Evolutionary conservation across 2,797 vertebrate species (phyloP).

Genomic region (Cirrhinus mrigala): DNA sequence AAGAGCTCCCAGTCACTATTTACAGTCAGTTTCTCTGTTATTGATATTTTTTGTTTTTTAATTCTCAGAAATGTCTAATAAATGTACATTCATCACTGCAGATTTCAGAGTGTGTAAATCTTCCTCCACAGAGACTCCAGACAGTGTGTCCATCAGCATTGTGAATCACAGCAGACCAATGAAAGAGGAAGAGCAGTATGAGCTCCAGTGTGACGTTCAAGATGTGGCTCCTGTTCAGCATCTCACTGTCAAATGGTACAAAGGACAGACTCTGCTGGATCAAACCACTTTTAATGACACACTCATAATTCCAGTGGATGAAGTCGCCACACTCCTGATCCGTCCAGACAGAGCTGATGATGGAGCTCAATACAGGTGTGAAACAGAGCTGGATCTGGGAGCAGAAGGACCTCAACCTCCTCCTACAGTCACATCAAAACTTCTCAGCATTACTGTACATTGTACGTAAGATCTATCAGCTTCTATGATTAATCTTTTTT

Average conservation of each 20-base stretch:
- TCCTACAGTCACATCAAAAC: not conserved
- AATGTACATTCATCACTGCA: too few relatives aligned
- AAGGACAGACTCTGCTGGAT: constrained; percentile 40
- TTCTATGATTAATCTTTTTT: not conserved
- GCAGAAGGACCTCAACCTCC: constrained; percentile 29
- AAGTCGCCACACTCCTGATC: not conserved
- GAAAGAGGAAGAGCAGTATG: constrained; percentile 30
- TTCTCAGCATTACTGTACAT: not conserved
- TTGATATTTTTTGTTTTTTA: not conserved
- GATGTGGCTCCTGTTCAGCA: constrained; percentile 65
- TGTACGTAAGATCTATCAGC: constrained; percentile 1
- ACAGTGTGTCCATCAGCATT: constrained; percentile 63
- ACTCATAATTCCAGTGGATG: not conserved
- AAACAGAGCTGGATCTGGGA: constrained; percentile 11
- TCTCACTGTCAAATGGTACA: constrained; percentile 67
- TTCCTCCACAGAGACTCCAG: constrained; percentile 68
- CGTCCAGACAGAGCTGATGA: constrained; percentile 10
- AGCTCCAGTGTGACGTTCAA: constrained; percentile 62
- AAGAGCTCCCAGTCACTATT: constrained; percentile 25
- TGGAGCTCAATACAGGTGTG: constrained; percentile 36
- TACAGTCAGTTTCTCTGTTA: constrained; percentile 60
- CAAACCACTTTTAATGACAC: not conserved
- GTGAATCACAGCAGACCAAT: not conserved
- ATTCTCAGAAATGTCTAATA: not conserved
- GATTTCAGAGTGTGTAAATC: not conserved